Evolutionary conservation across 2,888 invertebrate species (phyloP), one percentile per base, ranked within the genome.

Genomic region (Trichogramma evanescens): DNA sequence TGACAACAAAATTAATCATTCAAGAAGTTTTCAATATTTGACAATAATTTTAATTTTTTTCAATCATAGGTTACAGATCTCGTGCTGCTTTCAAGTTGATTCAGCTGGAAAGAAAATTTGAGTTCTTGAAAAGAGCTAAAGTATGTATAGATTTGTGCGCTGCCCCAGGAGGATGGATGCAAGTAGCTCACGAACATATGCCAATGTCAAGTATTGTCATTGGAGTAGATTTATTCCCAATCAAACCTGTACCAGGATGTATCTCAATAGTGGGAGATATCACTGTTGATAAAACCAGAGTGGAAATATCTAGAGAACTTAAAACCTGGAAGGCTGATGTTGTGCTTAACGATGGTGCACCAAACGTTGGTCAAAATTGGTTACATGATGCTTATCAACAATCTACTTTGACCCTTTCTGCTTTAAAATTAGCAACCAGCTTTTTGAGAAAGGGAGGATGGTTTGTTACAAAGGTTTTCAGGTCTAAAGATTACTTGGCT

Each of bases 101-200:
- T 65, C 99, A 99, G 76, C 79, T 99, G 56, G 99, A 99, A 80
- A 84, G 97, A 65, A 96, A 96, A 77, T 99, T 93, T 80, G 93
- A 94, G 57, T 99, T 99, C 79, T 81, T 99, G 5, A 94, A 98
- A 83, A 91, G 89, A 74, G 93, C 97, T 0, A 85, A 93, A 82
- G 96, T 99, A 83, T 91, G 95, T 69, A 86, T 99, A 72, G 99
- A 99, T 84, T 81, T 99, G 64, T 99, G 99, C 80, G 99, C 99
- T 9, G 99, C 99, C 1, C 99, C 99, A 1, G 98, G 98, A 73
- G 97, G 97, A 69, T 98, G 99, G 98, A 93, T 98, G 89, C 99
- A 94, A 80, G 98, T 99, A 57, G 98, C 97, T 53, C 89, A 91
- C 71, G 91, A 99, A 77, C 93, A 95, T 76, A 97, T 98, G 94